These are phyloP conservation scores for Trichogramma pretiosum DNA, from an alignment of 1,140 invertebrate species.

Conservation along the genomic window DNA sequence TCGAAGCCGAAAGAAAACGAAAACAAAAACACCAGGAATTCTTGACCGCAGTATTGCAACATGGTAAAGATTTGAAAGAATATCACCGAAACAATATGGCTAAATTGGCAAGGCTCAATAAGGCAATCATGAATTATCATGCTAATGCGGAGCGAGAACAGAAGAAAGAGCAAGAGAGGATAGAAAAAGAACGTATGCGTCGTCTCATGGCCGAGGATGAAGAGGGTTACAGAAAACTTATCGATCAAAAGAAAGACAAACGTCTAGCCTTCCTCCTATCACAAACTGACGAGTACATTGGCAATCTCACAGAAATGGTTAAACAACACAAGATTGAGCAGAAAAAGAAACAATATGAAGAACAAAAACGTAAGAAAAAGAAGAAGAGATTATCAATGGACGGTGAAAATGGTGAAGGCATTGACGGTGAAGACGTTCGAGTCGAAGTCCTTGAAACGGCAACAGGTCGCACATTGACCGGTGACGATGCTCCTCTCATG, in stretches of 20 bases:
- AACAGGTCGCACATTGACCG: constrained; percentile 74
- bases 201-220: constrained; percentile 95
- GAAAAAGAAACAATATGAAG: constrained; percentile 72
- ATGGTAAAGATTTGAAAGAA: constrained; percentile 96
- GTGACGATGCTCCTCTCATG: constrained; percentile 84
- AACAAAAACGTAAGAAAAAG: constrained; percentile 60
- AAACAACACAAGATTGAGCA: constrained; percentile 89
- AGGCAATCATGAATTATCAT: constrained; percentile 92
- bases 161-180: constrained; percentile 97
- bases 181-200: constrained; percentile 97
- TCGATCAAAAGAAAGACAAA: constrained; percentile 99
- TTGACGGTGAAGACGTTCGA: constrained; percentile 57
- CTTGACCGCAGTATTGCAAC: constrained; percentile 86
- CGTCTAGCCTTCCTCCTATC: constrained; percentile 91
- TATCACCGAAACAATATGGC: constrained; percentile 87
- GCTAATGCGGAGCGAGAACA: constrained; percentile 97
- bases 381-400: constrained; percentile 52
- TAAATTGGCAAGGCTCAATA: constrained; percentile 83
- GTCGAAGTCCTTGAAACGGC: constrained; percentile 81
- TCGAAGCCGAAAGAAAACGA: constrained; percentile 91
- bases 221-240: constrained; percentile 90
- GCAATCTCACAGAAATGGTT: constrained; percentile 93
- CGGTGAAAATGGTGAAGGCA: constrained; percentile 56
- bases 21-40: constrained; percentile 95
- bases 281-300: constrained; percentile 98